Evolutionary conservation across 2,113 vertebrate species (phyloP), one percentile per base, ranked within the genome.

Genomic region (Athene noctua): DNA sequence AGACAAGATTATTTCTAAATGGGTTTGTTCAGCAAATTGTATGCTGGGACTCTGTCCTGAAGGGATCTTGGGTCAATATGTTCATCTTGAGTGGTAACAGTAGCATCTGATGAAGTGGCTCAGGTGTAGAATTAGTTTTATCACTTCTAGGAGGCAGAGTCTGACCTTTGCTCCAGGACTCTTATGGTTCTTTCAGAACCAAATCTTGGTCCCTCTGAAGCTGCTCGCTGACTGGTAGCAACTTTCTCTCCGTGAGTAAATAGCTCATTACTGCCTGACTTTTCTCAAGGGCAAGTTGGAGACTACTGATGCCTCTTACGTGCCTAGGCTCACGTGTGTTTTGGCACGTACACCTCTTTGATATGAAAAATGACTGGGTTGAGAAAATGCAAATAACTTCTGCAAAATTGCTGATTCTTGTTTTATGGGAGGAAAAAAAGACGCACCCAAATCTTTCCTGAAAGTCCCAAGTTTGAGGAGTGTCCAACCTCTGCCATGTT

Each of bases 381-480:
- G 78, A 82, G 78, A 91, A 94, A 80, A 96, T 88, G 95, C 70
- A 96, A 96, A 96, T 91, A 3, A 40, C 22, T 94, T 83, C 65
- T 93, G 59, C 51, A 74, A 55, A 95, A 80, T 30, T 95, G 95
- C 91, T 95, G 96, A 92, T 95, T 94, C 74, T 77, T 80, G 10
- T 86, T 96, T 8, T 61, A 73, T 61, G 81, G 63, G 15, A 32
- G 46, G 25, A 77, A 57, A 66, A 63, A 47, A 67, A 82, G 5
- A 22, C 2, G 2, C 27, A 49, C 55, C 36, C 36, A 77, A 49
- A 75, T 79, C 74, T 94, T 92, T 77, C 58, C 51, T 95, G 80
- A 82, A 81, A 85, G 68, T 79, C 77, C 38, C 0, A 4, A 68
- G 49, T 81, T 88, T 82, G 42, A 89, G 78, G 58, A 74, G 59